Percentiles rank a stretch among this genome's conserved stretches.
These are phyloP conservation scores for Zosterops lateralis DNA, from an alignment of 2,113 vertebrate species.

Conservation along the genomic window DNA sequence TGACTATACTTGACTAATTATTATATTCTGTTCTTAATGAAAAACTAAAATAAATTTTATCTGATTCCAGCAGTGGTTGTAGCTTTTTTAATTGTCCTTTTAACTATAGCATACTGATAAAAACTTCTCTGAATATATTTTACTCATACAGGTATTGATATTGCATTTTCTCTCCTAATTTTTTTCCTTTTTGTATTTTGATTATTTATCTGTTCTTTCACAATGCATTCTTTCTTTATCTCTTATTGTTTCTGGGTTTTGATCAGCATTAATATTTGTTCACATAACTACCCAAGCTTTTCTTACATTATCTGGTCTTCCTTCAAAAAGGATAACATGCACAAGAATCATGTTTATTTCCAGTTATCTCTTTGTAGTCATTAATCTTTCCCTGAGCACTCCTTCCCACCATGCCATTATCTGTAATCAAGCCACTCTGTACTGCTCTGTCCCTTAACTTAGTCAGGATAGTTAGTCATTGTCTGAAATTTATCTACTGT, in stretches of 20 bases:
- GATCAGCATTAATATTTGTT: neutral
- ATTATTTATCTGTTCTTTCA: neutral
- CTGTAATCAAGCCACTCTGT: neutral
- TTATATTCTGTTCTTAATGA: neutral
- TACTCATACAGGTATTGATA: neutral
- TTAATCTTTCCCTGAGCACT: neutral
- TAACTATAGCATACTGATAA: neutral
- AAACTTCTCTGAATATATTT: neutral
- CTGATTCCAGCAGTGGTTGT: neutral
- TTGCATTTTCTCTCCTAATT: neutral
- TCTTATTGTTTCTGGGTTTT: neutral
- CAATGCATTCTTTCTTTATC: neutral
- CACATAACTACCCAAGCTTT: neutral
- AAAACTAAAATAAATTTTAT: neutral
- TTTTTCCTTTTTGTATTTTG: neutral
- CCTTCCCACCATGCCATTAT: neutral
- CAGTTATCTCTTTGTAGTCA: neutral
- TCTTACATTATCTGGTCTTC: neutral
- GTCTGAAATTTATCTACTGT: neutral
- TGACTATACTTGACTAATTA: neutral
- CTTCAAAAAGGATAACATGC: neutral
- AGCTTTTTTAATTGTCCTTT: neutral
- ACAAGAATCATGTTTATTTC: neutral
- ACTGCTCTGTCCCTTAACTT: neutral
- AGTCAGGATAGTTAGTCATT: neutral